phyloP scores from a whole-genome alignment of 2,797 vertebrate species.

The Anguilla anguilla region DNA sequence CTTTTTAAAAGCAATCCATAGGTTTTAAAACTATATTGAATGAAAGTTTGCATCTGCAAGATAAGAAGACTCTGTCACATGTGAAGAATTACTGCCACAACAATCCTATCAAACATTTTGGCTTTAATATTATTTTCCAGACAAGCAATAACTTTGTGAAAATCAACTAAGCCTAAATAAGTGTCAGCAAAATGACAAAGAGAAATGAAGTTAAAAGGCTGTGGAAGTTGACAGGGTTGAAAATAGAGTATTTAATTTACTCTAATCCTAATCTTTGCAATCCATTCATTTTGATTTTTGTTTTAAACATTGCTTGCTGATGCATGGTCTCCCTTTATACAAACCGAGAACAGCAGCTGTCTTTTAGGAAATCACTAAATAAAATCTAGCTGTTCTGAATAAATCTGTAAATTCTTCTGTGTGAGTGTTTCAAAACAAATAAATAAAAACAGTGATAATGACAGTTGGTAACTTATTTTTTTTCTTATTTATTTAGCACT shows the following conservation, averaged over 20 bases:
- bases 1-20: neutral
- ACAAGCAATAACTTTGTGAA: constrained; percentile 13
- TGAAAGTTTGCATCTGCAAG: neutral
- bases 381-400: constrained; percentile 2
- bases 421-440: neutral
- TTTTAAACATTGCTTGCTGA: constrained; percentile 29
- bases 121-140: neutral
- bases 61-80: neutral
- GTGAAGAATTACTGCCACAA: neutral
- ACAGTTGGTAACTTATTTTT: neutral
- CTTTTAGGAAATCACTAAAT: neutral
- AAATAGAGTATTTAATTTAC: constrained; percentile 34
- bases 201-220: neutral
- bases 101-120: neutral
- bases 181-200: constrained; percentile 2
- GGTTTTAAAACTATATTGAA: neutral
- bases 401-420: neutral
- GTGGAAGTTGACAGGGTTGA: constrained; percentile 24
- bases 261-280: constrained; percentile 43
- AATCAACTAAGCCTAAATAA: constrained; percentile 1
- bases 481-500: no score
- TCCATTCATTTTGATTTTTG: constrained; percentile 31
- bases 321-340: neutral
- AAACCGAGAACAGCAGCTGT: constrained; percentile 1
- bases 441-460: neutral